Base-by-base conservation (phyloP, 92 coral and sea anemone genomes). In the Parazoanthus atlanticus region DNA sequence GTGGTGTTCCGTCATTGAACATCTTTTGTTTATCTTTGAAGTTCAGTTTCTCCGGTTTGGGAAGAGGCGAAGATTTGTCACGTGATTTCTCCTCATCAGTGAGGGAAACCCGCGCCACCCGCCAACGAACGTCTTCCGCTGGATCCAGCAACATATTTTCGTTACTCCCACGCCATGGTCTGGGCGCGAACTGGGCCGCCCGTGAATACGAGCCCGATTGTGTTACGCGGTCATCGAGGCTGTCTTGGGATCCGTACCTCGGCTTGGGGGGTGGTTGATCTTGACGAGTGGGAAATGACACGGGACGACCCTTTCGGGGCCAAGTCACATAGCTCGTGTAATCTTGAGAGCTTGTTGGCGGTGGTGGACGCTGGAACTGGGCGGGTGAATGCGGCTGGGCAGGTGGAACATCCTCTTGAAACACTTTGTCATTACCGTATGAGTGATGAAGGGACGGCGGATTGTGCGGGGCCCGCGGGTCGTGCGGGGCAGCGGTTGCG, bases 1-100 rank as follows among this genome's bases (percentile, higher is more conserved):
- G 89, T 3, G 99, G 99, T 16, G 98, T 90, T 67, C 82, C 81
- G 30, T 90, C 96, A 88, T 94, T 97, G 74, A 97, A 97, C 70
- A 97, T 80, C 88, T 97, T 97, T 91, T 95, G 94, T 88, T 97
- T 97, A 33, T 97, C 98, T 66, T 72, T 95, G 66, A 97, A 95
- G 66, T 89, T 94, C 76, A 97, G 66, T 49, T 88, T 91, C 71
- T 94, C 98, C 8, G 98, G 98, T 93, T 95, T 97, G 26, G 96
- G 95, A 10, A 91, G 94, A 80, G 96, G 98, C 28, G 85, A 82
- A 46, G 90, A 85, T 74, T 92, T 94, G 61, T 90, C 89, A 26
- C 91, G 90, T 26, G 91, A 89, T 65, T 92, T 93, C 79, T 92
- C 91, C 64, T 93, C 98, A 56, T 93, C 95, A 41, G 92, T 93